Percentiles rank a stretch among this genome's conserved stretches.
Conservation (phyloP, 2,888 invertebrate species). For the Cotesia congregata region DNA sequence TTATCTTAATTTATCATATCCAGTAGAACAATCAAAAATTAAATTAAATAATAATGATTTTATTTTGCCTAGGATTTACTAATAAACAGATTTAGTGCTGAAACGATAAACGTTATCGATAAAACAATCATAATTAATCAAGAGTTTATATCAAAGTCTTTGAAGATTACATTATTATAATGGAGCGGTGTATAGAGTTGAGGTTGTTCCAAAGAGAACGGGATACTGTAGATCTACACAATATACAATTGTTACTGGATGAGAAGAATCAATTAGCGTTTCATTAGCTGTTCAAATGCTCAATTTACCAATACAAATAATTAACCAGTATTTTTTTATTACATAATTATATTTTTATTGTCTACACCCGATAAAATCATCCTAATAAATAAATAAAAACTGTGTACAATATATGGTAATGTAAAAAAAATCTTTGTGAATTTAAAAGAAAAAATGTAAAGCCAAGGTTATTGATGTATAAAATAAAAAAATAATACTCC, state of each 20-base stretch:
- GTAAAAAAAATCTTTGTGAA: not conserved
- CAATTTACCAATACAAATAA: constrained; percentile 21
- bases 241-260: constrained; percentile 22
- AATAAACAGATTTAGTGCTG: not conserved
- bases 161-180: not conserved
- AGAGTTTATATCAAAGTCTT: constrained; percentile 1
- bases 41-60: too few relatives aligned
- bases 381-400: not conserved
- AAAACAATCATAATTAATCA: not conserved
- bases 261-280: constrained; percentile 56
- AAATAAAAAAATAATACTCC: not conserved
- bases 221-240: constrained; percentile 4
- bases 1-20: not conserved
- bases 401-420: not conserved
- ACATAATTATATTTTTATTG: constrained; percentile 3
- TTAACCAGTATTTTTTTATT: not conserved
- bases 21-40: not conserved
- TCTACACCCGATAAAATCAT: not conserved
- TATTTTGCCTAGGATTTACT: too few relatives aligned
- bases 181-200: not conserved
- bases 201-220: not conserved
- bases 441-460: not conserved
- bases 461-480: not conserved
- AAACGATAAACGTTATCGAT: not conserved
- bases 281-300: constrained; percentile 50